phyloP scores from a whole-genome alignment of 2,113 vertebrate genomes.

The Dolichotis patagonum region DNA sequence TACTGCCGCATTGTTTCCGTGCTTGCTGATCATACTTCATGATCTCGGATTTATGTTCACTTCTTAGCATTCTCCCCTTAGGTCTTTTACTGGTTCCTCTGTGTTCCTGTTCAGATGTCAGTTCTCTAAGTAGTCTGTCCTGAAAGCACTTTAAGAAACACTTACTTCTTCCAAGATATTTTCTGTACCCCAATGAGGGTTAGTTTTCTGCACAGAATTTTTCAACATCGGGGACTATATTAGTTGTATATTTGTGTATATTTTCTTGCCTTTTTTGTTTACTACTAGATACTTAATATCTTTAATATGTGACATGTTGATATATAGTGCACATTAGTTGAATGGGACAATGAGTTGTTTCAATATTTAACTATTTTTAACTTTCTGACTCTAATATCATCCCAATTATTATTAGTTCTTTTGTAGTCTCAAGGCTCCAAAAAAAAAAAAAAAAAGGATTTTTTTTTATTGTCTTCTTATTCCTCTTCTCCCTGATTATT shows the following conservation, averaged over 20 bases:
- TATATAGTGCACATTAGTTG: not conserved
- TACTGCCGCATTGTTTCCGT: not conserved
- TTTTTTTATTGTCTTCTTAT: not conserved
- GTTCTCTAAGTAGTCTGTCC: not conserved
- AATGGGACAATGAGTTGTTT: not conserved
- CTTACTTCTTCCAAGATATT: not conserved
- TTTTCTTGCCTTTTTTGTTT: not conserved
- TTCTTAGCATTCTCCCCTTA: not conserved
- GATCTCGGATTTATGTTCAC: not conserved
- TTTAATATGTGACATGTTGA: not conserved
- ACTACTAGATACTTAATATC: not conserved
- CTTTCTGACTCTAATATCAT: not conserved
- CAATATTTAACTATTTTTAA: not conserved
- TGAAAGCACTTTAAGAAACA: not conserved
- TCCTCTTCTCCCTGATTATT: not conserved
- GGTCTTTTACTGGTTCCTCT: not conserved
- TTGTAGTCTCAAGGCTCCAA: not conserved
- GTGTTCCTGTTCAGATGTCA: not conserved
- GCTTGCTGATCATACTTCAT: not conserved
- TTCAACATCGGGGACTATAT: not conserved
- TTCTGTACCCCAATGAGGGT: not conserved
- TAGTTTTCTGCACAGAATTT: conserved; percentile 15
- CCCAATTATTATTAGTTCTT: not conserved
- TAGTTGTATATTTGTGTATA: not conserved
- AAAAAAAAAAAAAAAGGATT: not conserved